A percentile compares a stretch with the other conserved stretches of the same genome.
These are phyloP conservation scores for Panulirus ornatus DNA, from an alignment of 1,140 invertebrate genomes.

Conservation along the genomic window DNA sequence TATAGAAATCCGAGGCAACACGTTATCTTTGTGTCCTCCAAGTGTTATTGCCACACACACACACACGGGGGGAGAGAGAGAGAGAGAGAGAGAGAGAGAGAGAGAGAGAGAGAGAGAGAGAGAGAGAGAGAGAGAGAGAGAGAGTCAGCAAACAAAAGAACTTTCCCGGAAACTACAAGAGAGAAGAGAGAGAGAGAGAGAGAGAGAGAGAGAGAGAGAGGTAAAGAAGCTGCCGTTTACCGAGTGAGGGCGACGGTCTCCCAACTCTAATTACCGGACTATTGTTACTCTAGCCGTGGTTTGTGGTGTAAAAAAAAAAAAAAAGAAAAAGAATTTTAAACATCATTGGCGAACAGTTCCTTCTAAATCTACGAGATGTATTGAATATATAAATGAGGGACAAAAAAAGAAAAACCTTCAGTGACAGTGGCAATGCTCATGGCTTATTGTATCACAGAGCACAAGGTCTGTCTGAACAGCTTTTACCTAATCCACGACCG, in stretches of 20 bases:
- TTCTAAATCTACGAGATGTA: too few relatives aligned
- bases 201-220: neutral
- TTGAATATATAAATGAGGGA: too few relatives aligned
- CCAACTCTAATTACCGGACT: neutral
- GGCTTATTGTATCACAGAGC: too few relatives aligned
- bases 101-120: slow-evolving; percentile 7
- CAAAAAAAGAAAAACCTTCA: too few relatives aligned
- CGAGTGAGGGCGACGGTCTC: neutral
- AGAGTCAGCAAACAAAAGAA: neutral
- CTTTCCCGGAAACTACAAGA: neutral
- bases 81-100: slow-evolving; percentile 7
- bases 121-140: neutral
- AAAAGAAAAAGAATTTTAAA: neutral
- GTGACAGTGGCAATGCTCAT: too few relatives aligned
- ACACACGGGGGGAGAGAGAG: neutral
- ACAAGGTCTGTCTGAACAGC: too few relatives aligned
- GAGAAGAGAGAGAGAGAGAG: neutral
- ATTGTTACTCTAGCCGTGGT: neutral
- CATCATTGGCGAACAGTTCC: too few relatives aligned
- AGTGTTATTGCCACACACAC: too few relatives aligned
- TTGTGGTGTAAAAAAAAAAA: neutral
- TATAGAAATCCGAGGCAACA: too few relatives aligned
- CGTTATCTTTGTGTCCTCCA: too few relatives aligned
- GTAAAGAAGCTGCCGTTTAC: too few relatives aligned
- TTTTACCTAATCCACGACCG: too few relatives aligned